Conservation (phyloP, 2,797 vertebrate species). For the Hydrocynus forskahlii region DNA sequence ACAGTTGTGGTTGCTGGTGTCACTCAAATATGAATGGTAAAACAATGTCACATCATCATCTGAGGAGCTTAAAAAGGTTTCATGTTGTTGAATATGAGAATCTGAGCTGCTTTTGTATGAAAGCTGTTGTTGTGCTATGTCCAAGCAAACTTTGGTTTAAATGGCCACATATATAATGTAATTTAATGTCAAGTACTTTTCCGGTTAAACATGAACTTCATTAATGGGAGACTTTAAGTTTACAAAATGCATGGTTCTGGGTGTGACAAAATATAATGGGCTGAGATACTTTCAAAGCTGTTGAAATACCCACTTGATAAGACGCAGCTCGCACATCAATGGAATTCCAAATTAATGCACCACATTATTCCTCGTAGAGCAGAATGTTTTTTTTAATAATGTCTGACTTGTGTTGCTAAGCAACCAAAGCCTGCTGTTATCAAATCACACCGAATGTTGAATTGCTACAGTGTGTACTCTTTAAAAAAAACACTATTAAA, state of each 20-base stretch:
- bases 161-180: too few relatives aligned
- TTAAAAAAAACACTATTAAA: too few relatives aligned
- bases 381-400: not conserved
- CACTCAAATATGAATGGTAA: too few relatives aligned
- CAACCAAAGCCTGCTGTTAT: not conserved
- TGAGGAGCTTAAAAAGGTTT: too few relatives aligned
- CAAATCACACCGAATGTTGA: not conserved
- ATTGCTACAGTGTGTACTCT: too few relatives aligned
- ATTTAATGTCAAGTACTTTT: not conserved
- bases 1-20: not conserved
- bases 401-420: too few relatives aligned
- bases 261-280: too few relatives aligned
- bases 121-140: not conserved
- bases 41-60: too few relatives aligned
- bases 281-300: too few relatives aligned
- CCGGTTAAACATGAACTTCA: not conserved
- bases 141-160: not conserved
- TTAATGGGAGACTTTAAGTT: too few relatives aligned
- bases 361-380: not conserved
- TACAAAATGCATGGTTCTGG: too few relatives aligned
- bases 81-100: not conserved
- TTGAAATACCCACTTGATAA: not conserved
- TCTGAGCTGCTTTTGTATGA: not conserved
- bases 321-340: too few relatives aligned
- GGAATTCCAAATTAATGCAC: not conserved